These are phyloP conservation scores for Malaclemys terrapin DNA, from an alignment of 2,113 vertebrate species.

Conservation along the genomic window DNA sequence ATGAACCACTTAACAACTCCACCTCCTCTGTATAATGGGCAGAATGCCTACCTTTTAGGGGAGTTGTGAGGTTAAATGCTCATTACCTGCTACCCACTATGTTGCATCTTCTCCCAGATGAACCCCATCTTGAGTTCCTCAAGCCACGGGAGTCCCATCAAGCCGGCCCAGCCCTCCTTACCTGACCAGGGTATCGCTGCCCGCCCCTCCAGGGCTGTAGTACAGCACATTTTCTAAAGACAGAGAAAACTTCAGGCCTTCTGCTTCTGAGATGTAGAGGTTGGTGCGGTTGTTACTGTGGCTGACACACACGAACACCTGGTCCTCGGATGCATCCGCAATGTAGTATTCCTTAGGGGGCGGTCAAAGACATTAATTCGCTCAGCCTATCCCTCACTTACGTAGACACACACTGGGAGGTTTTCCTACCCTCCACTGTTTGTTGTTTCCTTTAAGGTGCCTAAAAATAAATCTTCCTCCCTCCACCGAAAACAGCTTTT, in stretches of 20 bases:
- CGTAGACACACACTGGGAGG: background rate
- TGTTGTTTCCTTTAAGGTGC: rapidly evolving
- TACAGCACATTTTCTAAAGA: conserved; percentile 95
- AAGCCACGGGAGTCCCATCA: background rate
- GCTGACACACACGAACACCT: conserved; percentile 97
- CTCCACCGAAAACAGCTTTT: background rate
- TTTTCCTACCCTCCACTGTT: background rate
- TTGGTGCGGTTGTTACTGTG: conserved; percentile 94
- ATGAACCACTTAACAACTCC: background rate
- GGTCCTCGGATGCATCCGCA: conserved; percentile 95
- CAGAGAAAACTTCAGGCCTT: conserved; percentile 94
- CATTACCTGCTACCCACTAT: too few species aligned
- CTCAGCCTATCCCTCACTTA: background rate
- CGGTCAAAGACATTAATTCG: rapidly evolving
- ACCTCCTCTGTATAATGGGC: background rate
- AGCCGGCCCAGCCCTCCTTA: background rate
- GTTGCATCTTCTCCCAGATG: background rate
- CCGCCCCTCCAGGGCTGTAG: conserved; percentile 91
- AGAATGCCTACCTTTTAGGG: background rate
- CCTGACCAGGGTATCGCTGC: conserved; percentile 95
- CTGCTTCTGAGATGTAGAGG: conserved; percentile 96
- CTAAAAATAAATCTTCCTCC: background rate
- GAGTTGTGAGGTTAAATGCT: background rate
- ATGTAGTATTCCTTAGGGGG: conserved; percentile 93
- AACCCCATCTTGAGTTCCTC: too few species aligned